Evolutionary conservation across 2,113 vertebrate genomes (phyloP).

Genomic region (Forbesichthys agassizii): DNA sequence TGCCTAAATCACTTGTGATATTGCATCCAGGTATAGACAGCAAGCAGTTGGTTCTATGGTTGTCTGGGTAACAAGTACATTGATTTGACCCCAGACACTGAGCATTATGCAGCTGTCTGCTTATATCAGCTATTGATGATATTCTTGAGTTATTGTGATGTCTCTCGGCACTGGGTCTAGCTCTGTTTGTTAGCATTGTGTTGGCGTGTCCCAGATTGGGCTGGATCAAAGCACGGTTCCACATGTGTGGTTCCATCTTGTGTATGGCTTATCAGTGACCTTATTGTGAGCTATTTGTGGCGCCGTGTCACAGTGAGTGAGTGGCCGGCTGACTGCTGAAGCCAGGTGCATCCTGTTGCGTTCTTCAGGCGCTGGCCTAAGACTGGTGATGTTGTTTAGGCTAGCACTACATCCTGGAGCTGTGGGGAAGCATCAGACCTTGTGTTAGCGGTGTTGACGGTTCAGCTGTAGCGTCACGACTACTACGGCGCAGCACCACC

Average conservation of each 20-base stretch:
- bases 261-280: not conserved
- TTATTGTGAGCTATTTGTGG: constrained; percentile 28
- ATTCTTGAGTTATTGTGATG: constrained; percentile 17
- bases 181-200: not conserved
- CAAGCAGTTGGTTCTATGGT: constrained; percentile 21
- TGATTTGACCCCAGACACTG: constrained; percentile 28
- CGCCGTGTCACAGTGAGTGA: constrained; percentile 13
- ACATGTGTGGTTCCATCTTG: not conserved
- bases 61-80: constrained; percentile 38
- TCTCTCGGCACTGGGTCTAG: not conserved
- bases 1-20: constrained; percentile 55
- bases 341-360: constrained; percentile 40
- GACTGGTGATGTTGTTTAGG: constrained; percentile 6
- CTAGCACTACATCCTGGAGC: not conserved
- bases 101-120: constrained; percentile 15
- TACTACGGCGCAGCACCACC: not conserved
- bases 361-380: not conserved
- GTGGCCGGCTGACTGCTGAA: constrained; percentile 21
- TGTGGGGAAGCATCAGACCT: not conserved
- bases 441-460: too few species aligned
- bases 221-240: not conserved
- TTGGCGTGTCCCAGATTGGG: not conserved
- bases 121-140: not conserved
- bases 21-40: constrained; percentile 40
- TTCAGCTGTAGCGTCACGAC: too few species aligned